These are phyloP conservation scores for Ambastaia sidthimunki DNA, from an alignment of 2,797 vertebrate species.

Conservation along the genomic window DNA sequence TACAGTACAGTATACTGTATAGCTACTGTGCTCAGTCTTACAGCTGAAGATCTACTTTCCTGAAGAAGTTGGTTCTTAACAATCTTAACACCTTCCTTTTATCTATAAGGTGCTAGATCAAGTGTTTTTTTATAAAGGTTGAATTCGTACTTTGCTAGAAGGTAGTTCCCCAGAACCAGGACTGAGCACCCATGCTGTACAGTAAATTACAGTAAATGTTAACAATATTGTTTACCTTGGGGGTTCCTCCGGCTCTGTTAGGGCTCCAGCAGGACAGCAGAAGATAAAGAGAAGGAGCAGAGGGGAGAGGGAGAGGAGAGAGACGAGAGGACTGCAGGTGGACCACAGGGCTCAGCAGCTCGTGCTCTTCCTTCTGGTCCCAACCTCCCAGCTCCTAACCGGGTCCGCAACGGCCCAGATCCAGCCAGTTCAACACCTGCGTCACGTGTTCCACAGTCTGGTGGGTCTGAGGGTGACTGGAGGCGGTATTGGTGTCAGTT, in stretches of 20 bases:
- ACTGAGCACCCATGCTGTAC: neutral
- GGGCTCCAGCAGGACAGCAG: conserved; percentile 91
- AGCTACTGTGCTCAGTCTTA: neutral
- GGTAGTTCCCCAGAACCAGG: neutral
- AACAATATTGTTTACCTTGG: neutral
- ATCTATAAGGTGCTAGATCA: no score
- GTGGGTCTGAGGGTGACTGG: conserved; percentile 80
- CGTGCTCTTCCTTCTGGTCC: conserved; percentile 87
- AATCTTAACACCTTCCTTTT: neutral
- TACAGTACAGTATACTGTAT: neutral
- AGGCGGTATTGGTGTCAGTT: neutral
- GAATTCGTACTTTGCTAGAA: neutral
- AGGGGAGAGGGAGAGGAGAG: conserved; percentile 82
- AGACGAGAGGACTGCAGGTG: conserved; percentile 84
- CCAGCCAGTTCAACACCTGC: conserved; percentile 86
- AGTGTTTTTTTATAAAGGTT: neutral
- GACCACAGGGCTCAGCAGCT: conserved; percentile 82
- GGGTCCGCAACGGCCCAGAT: conserved; percentile 88
- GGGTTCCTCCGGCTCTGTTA: conserved; percentile 62
- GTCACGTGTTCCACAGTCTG: conserved; percentile 89
- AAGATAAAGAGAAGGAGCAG: conserved; percentile 91
- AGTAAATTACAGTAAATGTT: neutral
- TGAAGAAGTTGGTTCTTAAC: neutral
- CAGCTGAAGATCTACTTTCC: neutral
- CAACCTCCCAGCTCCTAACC: conserved; percentile 86